Base-by-base conservation (phyloP, 1,140 invertebrate species). In the Drosophila lini region DNA sequence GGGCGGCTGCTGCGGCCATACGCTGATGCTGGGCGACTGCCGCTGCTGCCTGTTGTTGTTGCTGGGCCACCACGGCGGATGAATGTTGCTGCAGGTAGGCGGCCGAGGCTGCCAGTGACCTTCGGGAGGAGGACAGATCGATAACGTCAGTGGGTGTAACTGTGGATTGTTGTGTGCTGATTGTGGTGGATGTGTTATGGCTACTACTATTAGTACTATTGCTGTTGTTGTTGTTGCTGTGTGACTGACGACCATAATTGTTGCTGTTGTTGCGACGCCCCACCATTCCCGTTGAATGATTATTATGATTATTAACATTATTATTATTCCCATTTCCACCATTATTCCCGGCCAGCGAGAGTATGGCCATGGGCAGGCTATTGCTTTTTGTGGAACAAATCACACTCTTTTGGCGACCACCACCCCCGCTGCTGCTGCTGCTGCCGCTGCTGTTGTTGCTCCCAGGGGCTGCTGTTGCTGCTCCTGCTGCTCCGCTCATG, bases 81-180 rank as follows among this genome's bases (percentile, higher is more conserved):
- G 78, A 80, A 13, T 92, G 86, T 16, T 90, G 90, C 44, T 91
- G 90, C 70, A 88, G 61, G 36, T 85, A 89, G 19, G 78, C 90
- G 15, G 90, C 77, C 40, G 90, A 90, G 28, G 85, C 82, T 58
- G 84, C 85, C 28, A 94, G 41, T 38, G 92, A 91, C 91, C 91
- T 92, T 92, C 90, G 91, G 60, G 90, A 85, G 79, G 91, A 91
- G 89, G 91, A 92, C 69, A 92, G 90, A 92, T 92, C 91, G 65
- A 92, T 92, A 79, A 92, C 91, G 64, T 92, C 91, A 91, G 91
- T 91, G 61, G 91, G 81, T 55, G 85, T 77, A 56, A 61, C 74
- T 53, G 81, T 80, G 55, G 76, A 9, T 47, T 25, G 45, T 28
- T 47, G 62, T 50, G 74, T 79, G 5, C 25, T 50, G 28, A 68